These are phyloP conservation scores for Enteromius unitaeniatus DNA, from an alignment of 2,797 vertebrate genomes.

Conservation along the genomic window DNA sequence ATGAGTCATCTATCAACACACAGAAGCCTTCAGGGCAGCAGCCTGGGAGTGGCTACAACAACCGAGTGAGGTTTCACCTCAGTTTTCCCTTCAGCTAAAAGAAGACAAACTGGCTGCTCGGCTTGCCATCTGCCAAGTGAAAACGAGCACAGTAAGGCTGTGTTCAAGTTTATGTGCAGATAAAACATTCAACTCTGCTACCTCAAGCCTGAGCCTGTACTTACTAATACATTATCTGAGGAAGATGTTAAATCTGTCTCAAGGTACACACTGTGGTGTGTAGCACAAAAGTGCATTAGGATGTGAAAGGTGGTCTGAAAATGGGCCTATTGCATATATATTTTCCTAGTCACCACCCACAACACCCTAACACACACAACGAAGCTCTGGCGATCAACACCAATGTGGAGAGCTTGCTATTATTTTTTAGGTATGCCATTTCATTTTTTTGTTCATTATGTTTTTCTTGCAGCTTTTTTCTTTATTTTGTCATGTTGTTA, in stretches of 20 bases:
- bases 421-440: no score
- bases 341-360: background rate
- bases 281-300: background rate
- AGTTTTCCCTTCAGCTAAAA: background rate
- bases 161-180: background rate
- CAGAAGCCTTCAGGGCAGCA: background rate
- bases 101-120: conserved; percentile 2
- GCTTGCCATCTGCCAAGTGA: background rate
- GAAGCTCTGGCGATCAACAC: background rate
- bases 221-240: background rate
- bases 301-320: background rate
- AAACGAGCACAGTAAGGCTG: background rate
- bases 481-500: background rate
- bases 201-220: background rate
- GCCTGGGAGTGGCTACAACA: conserved; percentile 20
- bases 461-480: background rate
- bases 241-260: background rate
- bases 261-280: background rate
- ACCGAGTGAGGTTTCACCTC: background rate
- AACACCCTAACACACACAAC: background rate
- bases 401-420: background rate
- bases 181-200: background rate
- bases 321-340: background rate
- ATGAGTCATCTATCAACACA: conserved; percentile 28
- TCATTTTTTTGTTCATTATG: background rate